Evolutionary conservation across 2,888 invertebrate species (phyloP).

Genomic region (Dryobotodes eremita): DNA sequence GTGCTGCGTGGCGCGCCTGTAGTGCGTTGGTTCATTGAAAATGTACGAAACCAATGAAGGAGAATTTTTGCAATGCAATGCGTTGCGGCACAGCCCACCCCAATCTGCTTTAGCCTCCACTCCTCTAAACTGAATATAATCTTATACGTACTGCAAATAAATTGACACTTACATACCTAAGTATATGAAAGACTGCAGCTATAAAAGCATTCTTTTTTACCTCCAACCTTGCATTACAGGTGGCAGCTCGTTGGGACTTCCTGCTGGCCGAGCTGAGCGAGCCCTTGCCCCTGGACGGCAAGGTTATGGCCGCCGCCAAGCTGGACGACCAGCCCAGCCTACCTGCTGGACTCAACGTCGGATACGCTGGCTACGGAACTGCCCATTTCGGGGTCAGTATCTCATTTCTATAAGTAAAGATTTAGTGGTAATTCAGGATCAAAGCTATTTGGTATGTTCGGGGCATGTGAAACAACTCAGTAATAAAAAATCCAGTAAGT

Average conservation of each 20-base stretch:
- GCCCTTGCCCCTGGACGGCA: slow-evolving; percentile 81
- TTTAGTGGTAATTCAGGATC: not conserved
- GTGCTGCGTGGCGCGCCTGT: too few species aligned
- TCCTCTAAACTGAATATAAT: not conserved
- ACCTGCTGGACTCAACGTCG: slow-evolving; percentile 73
- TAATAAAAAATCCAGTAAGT: not conserved
- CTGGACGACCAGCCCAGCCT: slow-evolving; percentile 73
- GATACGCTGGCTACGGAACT: slow-evolving; percentile 85
- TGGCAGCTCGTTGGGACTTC: slow-evolving; percentile 86
- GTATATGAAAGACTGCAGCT: not conserved
- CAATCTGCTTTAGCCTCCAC: not conserved
- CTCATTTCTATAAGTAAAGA: not conserved
- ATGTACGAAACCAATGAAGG: not conserved
- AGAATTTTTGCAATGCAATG: not conserved
- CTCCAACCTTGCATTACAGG: slow-evolving; percentile 69
- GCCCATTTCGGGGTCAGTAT: slow-evolving; percentile 82
- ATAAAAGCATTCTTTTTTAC: slow-evolving; percentile 6
- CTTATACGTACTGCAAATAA: not conserved
- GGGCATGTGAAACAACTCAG: not conserved
- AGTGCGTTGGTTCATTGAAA: not conserved
- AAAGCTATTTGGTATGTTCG: not conserved
- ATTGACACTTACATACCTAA: not conserved
- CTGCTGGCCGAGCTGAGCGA: slow-evolving; percentile 82
- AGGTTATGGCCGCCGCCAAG: slow-evolving; percentile 77
- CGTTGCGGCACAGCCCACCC: too few species aligned